Percentiles rank a stretch among this genome's conserved stretches.
Conservation (phyloP, 2,113 vertebrate genomes). For the Vidua chalybeata region DNA sequence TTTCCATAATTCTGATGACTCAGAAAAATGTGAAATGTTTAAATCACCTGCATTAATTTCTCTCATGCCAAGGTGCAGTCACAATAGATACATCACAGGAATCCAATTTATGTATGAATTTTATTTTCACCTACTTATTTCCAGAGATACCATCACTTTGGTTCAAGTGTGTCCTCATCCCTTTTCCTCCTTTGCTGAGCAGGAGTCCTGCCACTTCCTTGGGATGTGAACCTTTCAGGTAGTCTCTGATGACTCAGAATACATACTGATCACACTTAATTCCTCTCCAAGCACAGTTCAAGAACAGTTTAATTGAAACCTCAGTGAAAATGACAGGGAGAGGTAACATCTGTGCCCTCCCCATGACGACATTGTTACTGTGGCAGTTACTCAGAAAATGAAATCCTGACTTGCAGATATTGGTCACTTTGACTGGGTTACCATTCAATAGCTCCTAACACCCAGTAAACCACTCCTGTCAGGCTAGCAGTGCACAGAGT, state of each 20-base stretch:
- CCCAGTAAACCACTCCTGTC: background rate
- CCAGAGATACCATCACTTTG: background rate
- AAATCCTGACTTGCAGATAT: background rate
- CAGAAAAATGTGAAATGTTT: background rate
- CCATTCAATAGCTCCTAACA: background rate
- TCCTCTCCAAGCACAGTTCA: background rate
- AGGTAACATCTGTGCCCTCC: background rate
- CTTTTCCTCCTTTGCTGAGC: background rate
- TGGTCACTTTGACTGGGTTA: fast-evolving
- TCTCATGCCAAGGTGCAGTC: background rate
- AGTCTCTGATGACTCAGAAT: background rate
- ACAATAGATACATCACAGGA: background rate
- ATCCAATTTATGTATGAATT: background rate
- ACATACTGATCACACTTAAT: background rate
- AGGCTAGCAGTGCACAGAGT: background rate
- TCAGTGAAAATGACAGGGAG: background rate
- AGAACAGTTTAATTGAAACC: background rate
- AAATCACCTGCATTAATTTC: background rate
- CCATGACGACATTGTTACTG: fast-evolving
- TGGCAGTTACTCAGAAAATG: background rate
- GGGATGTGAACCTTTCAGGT: background rate
- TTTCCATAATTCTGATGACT: background rate
- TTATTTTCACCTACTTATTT: background rate
- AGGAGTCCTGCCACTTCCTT: background rate
- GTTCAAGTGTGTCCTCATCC: background rate